These are phyloP conservation scores for Pseudochirops corinnae DNA, from an alignment of 2,797 vertebrate genomes.

Conservation along the genomic window DNA sequence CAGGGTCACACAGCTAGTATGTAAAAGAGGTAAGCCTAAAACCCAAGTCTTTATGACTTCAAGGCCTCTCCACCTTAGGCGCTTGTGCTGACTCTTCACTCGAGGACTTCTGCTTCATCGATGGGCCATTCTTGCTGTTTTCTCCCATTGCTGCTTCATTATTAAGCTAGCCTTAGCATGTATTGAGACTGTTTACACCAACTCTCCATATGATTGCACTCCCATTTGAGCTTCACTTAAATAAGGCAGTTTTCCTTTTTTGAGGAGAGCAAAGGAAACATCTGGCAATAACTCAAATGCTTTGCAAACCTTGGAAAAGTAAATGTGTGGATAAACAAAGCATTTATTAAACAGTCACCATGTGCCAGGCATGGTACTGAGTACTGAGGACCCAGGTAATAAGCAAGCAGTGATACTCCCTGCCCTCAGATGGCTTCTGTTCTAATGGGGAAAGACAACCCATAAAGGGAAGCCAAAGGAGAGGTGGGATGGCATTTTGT, in stretches of 20 bases:
- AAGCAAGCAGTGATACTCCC: not conserved
- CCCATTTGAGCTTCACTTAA: not conserved
- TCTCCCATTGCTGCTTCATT: not conserved
- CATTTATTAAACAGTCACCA: not conserved
- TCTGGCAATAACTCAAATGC: not conserved
- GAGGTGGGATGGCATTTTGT: not conserved
- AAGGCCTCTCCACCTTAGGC: not conserved
- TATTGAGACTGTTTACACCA: not conserved
- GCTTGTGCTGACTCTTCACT: not conserved
- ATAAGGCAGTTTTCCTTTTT: too few species aligned
- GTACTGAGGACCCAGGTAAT: not conserved
- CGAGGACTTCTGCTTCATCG: not conserved
- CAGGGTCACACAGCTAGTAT: not conserved
- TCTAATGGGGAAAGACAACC: not conserved
- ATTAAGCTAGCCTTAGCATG: not conserved
- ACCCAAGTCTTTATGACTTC: not conserved
- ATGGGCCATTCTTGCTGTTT: not conserved
- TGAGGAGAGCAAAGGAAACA: not conserved
- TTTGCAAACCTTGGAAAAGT: not conserved
- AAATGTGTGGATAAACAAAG: not conserved
- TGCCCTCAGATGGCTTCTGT: not conserved
- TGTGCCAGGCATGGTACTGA: not conserved
- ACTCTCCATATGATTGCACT: not conserved
- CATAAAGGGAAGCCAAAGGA: not conserved
- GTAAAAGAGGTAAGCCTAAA: not conserved